Evolutionary conservation across 2,113 vertebrate genomes (phyloP).

Genomic region (Oxyruncus cristatus): DNA sequence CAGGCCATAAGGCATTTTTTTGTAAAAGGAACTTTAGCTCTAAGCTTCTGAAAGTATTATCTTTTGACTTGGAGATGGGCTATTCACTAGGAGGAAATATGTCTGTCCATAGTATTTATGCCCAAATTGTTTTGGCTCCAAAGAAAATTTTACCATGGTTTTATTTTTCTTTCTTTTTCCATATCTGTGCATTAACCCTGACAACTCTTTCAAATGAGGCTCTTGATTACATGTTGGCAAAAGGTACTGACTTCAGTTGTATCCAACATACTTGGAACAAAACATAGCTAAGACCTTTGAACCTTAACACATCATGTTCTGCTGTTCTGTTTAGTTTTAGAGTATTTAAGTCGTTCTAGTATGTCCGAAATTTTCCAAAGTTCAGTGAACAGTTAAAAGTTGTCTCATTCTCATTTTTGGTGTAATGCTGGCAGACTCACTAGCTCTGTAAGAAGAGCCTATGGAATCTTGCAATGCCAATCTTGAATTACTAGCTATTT

Average conservation of each 20-base stretch:
- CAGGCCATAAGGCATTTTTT: neutral
- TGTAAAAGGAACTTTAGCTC: neutral
- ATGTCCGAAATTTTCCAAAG: neutral
- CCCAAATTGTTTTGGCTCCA: neutral
- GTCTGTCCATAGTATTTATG: neutral
- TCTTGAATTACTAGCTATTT: neutral
- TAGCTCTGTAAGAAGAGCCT: neutral
- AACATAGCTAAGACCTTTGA: conserved; percentile 12
- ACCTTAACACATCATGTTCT: neutral
- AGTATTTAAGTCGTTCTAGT: neutral
- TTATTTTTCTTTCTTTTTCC: neutral
- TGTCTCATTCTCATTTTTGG: neutral
- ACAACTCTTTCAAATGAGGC: conserved; percentile 15
- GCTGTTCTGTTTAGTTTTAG: conserved; percentile 11
- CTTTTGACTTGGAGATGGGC: neutral
- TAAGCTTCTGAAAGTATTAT: neutral
- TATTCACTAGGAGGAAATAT: neutral
- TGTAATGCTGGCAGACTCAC: neutral
- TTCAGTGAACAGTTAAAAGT: conserved; percentile 22
- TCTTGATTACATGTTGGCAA: conserved; percentile 6
- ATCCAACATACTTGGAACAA: neutral
- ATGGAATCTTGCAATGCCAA: neutral
- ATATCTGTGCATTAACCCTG: neutral
- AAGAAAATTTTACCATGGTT: neutral
- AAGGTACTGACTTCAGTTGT: neutral